Evolutionary conservation across 2,888 invertebrate genomes (phyloP).

Genomic region (Drosophila formosana): DNA sequence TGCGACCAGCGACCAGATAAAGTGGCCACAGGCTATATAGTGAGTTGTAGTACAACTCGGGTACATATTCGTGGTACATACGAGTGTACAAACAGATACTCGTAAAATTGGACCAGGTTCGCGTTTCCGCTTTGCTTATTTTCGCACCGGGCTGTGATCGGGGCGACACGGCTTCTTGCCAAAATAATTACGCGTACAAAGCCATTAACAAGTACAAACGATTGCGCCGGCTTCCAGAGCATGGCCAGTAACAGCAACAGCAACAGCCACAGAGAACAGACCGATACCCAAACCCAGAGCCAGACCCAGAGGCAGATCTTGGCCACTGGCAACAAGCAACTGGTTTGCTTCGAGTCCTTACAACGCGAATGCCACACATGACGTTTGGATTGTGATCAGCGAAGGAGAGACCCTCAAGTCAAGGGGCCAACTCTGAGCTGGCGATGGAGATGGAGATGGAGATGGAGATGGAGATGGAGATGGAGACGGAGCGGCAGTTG

Average conservation of each 20-base stretch:
- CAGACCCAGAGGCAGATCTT: slow-evolving; percentile 26
- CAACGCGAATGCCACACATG: slow-evolving; percentile 72
- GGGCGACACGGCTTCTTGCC: slow-evolving; percentile 69
- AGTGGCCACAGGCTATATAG: slow-evolving; percentile 37
- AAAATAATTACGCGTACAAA: slow-evolving; percentile 80
- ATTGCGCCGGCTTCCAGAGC: slow-evolving; percentile 65
- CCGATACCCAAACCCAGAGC: slow-evolving; percentile 1
- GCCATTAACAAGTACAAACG: slow-evolving; percentile 80
- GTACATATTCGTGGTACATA: slow-evolving; percentile 14
- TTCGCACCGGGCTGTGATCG: slow-evolving; percentile 44
- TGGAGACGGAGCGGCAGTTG: slow-evolving; percentile 1
- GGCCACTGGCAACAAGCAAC: slow-evolving; percentile 30
- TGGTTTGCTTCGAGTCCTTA: slow-evolving; percentile 36
- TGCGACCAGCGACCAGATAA: slow-evolving; percentile 32
- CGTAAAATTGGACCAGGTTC: slow-evolving; percentile 51
- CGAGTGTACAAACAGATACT: slow-evolving; percentile 11
- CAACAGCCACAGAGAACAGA: neutral
- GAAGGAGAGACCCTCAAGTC: slow-evolving; percentile 13
- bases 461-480: neutral
- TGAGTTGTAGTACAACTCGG: slow-evolving; percentile 29
- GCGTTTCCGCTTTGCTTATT: slow-evolving; percentile 53
- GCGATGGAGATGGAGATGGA: too few relatives aligned
- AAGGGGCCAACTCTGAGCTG: neutral
- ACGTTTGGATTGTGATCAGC: slow-evolving; percentile 60
- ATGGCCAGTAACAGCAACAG: neutral